Base-by-base conservation (phyloP, 2,888 invertebrate genomes). In the Autographa pulchrina region DNA sequence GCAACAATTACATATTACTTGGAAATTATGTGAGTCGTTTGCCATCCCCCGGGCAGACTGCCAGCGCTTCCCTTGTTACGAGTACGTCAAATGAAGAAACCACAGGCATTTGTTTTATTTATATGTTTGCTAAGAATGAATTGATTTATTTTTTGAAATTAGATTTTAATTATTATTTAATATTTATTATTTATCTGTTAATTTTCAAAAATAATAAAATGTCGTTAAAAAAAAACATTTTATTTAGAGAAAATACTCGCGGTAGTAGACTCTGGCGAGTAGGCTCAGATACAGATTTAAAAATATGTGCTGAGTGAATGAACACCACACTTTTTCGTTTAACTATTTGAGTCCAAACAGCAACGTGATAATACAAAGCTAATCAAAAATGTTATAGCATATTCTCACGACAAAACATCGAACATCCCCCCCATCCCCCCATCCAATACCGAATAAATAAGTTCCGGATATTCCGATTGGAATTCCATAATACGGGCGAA, bases 381-480 rank as follows among this genome's bases (percentile, higher is more conserved):
- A 56, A 56, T 56, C 54, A 56, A 56, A 56, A 56, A 56, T 25
- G 54, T 56, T 56, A 56, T 56, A 56, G 54, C 20, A 56, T 56
- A 56, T 56, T 56, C 54, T 56, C 20, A 56, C 25, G 54, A 20
- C 13, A 25, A 18, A 25, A 13, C 54, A 56, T 25, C 9, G 54
- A 56, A 56, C 48, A 48, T 11, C 38, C 38, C 54, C 20, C 9
- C 25, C 54, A n/a, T 25, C 25, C 25, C 25, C 25, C 25, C 25
- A 4, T 60, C 61, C 62, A 75, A 79, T 75, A 79, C 60, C 60
- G 68, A 73, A 71, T 65, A 81, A 80, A 82, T 81, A 81, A 81
- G 86, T 83, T 82, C 74, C 62, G 78, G 80, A 80, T 81, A 83
- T 83, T 77, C 78, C 77, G 69, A 79, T 73, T 80, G 80, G 71